Conservation (phyloP, 2,888 invertebrate genomes). For the Eupeodes luniger region DNA sequence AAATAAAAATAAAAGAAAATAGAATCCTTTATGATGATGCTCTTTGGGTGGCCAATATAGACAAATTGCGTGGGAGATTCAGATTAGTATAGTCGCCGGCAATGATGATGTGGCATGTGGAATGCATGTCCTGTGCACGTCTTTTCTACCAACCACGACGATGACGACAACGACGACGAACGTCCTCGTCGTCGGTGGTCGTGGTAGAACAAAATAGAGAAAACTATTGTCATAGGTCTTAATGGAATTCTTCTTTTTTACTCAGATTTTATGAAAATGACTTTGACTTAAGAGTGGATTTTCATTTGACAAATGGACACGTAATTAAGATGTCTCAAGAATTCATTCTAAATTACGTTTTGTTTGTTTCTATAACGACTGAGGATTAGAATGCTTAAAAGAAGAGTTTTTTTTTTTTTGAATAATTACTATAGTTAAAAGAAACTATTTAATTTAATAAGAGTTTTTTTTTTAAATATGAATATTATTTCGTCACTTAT, state of each 20-base stretch:
- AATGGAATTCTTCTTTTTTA: constrained; percentile 48
- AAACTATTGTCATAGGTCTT: constrained; percentile 62
- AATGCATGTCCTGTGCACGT: constrained; percentile 13
- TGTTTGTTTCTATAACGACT: neutral
- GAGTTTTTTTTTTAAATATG: no score
- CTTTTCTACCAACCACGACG: neutral
- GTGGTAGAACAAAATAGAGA: neutral
- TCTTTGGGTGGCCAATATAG: constrained; percentile 43
- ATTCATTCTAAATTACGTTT: neutral
- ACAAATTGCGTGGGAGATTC: constrained; percentile 71
- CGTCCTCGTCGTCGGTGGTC: no score
- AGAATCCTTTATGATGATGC: constrained; percentile 25
- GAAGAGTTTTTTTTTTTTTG: no score
- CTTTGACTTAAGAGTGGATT: neutral
- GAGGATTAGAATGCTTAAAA: no score
- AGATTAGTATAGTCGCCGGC: constrained; percentile 25
- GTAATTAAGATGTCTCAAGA: constrained; percentile 9
- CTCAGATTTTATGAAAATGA: neutral
- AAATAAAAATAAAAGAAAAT: constrained; percentile 36
- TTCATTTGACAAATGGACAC: constrained; percentile 5
- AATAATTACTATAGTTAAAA: neutral
- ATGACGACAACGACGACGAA: no score
- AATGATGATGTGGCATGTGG: neutral
- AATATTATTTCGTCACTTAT: no score
- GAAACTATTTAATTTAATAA: no score